Conservation (phyloP, 2,888 invertebrate genomes). For the Ptychoptera albimana region DNA sequence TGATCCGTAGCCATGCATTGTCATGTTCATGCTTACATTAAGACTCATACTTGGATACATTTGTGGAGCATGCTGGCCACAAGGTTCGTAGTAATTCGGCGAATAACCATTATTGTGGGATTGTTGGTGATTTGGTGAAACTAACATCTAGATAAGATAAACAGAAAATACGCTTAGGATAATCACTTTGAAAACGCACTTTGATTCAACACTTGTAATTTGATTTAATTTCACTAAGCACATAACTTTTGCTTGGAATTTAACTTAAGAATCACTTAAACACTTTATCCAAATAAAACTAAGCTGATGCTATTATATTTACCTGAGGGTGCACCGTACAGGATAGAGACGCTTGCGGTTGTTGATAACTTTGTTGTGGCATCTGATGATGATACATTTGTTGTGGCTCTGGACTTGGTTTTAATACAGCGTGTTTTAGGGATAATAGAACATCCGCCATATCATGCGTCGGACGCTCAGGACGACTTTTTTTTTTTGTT, state of each 20-base stretch:
- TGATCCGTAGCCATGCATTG: conserved; percentile 62
- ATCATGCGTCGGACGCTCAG: conserved; percentile 46
- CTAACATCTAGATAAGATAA: conserved; percentile 39
- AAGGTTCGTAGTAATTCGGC: conserved; percentile 23
- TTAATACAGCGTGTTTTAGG: conserved; percentile 74
- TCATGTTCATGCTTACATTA: conserved; percentile 93
- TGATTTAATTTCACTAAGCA: too few relatives aligned
- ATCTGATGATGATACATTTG: conserved; percentile 35
- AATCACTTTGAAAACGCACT: too few relatives aligned
- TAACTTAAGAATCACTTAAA: too few relatives aligned
- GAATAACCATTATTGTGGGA: conserved; percentile 12
- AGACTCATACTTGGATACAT: conserved; percentile 90
- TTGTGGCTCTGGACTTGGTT: conserved; percentile 41
- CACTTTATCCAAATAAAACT: too few relatives aligned
- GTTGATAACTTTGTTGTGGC: conserved; percentile 19
- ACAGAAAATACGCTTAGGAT: too few relatives aligned
- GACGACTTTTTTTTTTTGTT: conserved; percentile 19
- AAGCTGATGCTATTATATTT: conserved; percentile 5
- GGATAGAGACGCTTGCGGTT: conserved; percentile 34
- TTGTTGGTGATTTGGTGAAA: conserved; percentile 32
- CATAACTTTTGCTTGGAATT: too few relatives aligned
- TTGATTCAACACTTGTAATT: too few relatives aligned
- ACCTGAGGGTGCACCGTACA: conserved; percentile 34
- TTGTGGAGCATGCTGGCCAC: conserved; percentile 26
- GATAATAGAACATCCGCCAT: conserved; percentile 81